phyloP scores from a whole-genome alignment of 2,888 invertebrate species.

The Nycteola revayana region DNA sequence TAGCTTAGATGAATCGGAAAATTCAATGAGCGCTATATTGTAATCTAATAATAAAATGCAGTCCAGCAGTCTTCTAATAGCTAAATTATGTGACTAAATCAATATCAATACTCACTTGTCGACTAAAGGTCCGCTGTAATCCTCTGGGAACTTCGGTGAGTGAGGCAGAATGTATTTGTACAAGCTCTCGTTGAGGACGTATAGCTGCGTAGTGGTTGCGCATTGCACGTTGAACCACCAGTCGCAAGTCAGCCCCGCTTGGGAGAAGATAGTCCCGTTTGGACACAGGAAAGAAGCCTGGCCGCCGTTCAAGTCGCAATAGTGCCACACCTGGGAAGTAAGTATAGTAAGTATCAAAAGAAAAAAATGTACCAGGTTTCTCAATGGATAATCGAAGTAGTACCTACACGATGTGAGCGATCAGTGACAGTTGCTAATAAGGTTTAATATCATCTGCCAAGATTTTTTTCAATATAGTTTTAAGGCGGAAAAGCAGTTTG shows the following conservation, averaged over 20 bases:
- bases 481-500: no score
- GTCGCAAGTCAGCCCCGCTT: constrained; percentile 93
- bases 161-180: constrained; percentile 94
- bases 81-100: background rate
- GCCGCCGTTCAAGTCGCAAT: constrained; percentile 94
- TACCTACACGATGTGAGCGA: no score
- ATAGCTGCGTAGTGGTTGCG: constrained; percentile 90
- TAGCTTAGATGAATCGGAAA: no score
- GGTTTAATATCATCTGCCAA: no score
- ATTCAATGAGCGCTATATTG: no score
- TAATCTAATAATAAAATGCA: no score
- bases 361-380: no score
- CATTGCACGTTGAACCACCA: constrained; percentile 97
- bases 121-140: constrained; percentile 93
- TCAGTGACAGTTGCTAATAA: no score
- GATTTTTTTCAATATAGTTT: no score
- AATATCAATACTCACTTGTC: constrained; percentile 84
- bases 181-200: constrained; percentile 93
- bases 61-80: no score
- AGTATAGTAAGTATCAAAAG: no score
- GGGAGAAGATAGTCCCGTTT: constrained; percentile 95
- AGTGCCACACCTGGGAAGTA: constrained; percentile 92
- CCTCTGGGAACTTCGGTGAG: constrained; percentile 94
- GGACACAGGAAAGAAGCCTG: constrained; percentile 95
- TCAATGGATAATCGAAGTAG: no score